These are phyloP conservation scores for Leontopithecus rosalia DNA, from an alignment of 2,797 vertebrate species.

Conservation along the genomic window DNA sequence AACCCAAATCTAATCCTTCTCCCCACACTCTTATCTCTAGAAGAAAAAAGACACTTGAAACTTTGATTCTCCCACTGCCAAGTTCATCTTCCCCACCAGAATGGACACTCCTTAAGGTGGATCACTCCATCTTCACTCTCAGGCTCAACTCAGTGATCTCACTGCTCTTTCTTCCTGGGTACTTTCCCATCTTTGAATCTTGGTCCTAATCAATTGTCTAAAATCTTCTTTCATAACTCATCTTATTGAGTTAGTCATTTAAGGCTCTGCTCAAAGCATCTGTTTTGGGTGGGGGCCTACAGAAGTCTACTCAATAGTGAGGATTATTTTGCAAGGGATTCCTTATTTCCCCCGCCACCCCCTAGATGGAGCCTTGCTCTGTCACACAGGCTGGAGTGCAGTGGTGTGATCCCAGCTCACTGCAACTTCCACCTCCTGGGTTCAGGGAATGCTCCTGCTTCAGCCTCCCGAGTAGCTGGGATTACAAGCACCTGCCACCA, in stretches of 20 bases:
- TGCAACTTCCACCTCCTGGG: too few species aligned
- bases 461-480: too few species aligned
- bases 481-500: too few species aligned
- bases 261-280: not conserved
- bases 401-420: too few species aligned
- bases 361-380: too few species aligned
- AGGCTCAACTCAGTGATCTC: fast-evolving
- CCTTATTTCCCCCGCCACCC: too few species aligned
- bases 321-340: not conserved
- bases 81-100: not conserved
- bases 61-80: not conserved
- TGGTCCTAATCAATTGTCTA: not conserved
- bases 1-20: fast-evolving
- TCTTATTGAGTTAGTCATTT: not conserved
- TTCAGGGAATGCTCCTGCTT: too few species aligned
- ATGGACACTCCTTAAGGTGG: not conserved
- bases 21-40: not conserved
- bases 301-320: not conserved
- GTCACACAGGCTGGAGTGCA: too few species aligned
- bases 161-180: not conserved
- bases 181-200: not conserved
- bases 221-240: not conserved
- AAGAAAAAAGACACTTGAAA: not conserved
- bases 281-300: not conserved
- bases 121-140: not conserved